Conservation (phyloP, 2,888 invertebrate genomes). For the Hirudinaria manillensis region DNA sequence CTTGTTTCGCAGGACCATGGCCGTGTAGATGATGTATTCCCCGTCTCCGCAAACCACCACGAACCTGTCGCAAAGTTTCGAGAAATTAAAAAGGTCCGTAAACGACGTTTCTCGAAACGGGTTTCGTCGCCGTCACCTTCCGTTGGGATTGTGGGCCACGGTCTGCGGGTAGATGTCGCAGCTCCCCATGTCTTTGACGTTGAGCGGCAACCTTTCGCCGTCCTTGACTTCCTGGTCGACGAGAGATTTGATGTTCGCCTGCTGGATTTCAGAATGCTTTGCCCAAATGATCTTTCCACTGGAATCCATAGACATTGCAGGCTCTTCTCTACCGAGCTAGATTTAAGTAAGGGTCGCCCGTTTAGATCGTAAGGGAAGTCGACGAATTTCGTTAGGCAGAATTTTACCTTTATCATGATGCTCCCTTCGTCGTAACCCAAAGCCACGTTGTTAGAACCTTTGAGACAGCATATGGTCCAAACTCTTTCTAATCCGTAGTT, state of each 20-base stretch:
- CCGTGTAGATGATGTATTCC: constrained; percentile 98
- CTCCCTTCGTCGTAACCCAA: constrained; percentile 96
- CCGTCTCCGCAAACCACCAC: constrained; percentile 98
- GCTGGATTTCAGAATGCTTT: constrained; percentile 94
- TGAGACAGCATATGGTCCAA: constrained; percentile 88
- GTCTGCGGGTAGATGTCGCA: constrained; percentile 99
- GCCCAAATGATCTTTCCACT: constrained; percentile 99
- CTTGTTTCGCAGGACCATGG: constrained; percentile 96
- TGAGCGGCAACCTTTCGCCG: constrained; percentile 84
- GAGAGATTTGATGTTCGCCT: constrained; percentile 73
- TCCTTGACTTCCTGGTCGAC: constrained; percentile 66
- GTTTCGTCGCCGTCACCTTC: constrained; percentile 59
- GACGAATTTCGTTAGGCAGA: neutral
- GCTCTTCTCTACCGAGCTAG: constrained; percentile 89
- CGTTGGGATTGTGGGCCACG: constrained; percentile 95
- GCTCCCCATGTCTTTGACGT: constrained; percentile 96
- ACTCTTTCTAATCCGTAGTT: constrained; percentile 97
- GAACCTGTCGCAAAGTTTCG: constrained; percentile 57
- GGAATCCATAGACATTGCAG: constrained; percentile 97
- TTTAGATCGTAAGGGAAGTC: neutral
- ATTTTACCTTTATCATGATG: constrained; percentile 73
- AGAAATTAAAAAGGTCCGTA: neutral
- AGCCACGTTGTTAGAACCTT: constrained; percentile 91
- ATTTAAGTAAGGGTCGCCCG: neutral
- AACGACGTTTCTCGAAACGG: neutral